Percentiles rank a stretch among this genome's conserved stretches.
Evolutionary conservation across 1,140 invertebrate species (phyloP).

Genomic region (Drosophila elegans): DNA sequence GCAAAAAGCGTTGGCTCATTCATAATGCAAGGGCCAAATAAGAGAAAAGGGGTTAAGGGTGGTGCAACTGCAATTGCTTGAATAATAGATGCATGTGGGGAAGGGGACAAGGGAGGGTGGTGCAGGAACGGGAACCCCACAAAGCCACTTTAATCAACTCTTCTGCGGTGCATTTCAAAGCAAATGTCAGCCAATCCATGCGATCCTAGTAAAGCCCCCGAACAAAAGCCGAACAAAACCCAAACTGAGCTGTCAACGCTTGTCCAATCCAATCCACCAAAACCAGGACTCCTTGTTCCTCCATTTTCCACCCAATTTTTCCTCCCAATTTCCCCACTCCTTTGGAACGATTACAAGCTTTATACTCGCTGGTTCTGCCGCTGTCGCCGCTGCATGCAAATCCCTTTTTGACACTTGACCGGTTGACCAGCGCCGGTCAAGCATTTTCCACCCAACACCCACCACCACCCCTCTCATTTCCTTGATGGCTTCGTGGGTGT

Average conservation of each 20-base stretch:
- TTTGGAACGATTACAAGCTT: constrained; percentile 49
- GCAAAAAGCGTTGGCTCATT: constrained; percentile 57
- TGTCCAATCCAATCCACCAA: constrained; percentile 32
- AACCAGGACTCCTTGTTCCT: background rate
- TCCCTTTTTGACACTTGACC: constrained; percentile 82
- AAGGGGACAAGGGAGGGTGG: background rate
- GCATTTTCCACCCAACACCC: constrained; percentile 3
- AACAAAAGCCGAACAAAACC: constrained; percentile 24
- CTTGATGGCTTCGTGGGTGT: constrained; percentile 67
- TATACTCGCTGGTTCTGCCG: constrained; percentile 24
- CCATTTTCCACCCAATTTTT: constrained; percentile 10
- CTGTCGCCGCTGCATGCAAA: constrained; percentile 59
- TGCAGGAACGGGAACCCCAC: background rate
- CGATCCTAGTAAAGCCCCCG: constrained; percentile 52
- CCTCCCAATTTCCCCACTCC: constrained; percentile 13
- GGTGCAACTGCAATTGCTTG: constrained; percentile 38
- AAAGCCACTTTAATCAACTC: constrained; percentile 78
- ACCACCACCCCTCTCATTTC: constrained; percentile 53
- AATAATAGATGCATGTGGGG: constrained; percentile 27
- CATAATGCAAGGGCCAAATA: constrained; percentile 50
- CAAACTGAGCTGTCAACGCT: constrained; percentile 45
- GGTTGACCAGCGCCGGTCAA: constrained; percentile 59
- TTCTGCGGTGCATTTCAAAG: constrained; percentile 75
- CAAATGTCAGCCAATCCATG: constrained; percentile 50
- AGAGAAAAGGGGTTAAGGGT: constrained; percentile 13